Conservation (phyloP, 2,888 invertebrate genomes). For the Drosophila cognata region DNA sequence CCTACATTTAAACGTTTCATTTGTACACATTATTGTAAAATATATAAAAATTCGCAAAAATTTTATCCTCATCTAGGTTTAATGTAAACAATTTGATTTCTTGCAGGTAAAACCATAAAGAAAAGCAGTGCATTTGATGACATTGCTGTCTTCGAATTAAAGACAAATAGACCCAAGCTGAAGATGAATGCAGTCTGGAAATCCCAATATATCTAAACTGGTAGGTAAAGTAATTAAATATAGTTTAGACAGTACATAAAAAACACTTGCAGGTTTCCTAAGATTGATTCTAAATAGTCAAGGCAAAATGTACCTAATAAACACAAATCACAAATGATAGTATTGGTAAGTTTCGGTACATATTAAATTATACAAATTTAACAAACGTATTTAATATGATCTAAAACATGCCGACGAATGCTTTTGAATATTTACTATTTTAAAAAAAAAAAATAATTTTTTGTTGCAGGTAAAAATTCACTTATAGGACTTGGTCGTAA, state of each 20-base stretch:
- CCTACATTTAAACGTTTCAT: conserved; percentile 1
- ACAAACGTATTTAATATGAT: neutral
- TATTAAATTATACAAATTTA: neutral
- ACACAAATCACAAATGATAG: neutral
- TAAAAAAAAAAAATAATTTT: neutral
- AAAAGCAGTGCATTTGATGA: neutral
- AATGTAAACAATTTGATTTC: neutral
- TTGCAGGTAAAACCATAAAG: conserved; percentile 2
- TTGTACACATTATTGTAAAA: conserved; percentile 2
- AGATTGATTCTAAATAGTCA: neutral
- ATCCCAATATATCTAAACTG: neutral
- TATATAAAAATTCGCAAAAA: neutral
- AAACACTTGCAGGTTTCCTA: neutral
- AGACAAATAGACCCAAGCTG: neutral
- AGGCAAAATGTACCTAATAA: neutral
- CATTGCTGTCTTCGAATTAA: neutral
- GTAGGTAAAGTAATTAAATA: neutral
- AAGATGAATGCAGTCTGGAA: too few relatives aligned
- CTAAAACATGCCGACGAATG: neutral
- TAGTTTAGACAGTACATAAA: neutral
- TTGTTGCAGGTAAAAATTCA: neutral
- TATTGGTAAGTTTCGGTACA: neutral
- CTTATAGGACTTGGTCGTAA: neutral
- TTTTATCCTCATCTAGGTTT: neutral
- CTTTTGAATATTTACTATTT: neutral